These are phyloP conservation scores for Pseudochirops cupreus DNA, from an alignment of 2,797 vertebrate genomes.

Conservation along the genomic window DNA sequence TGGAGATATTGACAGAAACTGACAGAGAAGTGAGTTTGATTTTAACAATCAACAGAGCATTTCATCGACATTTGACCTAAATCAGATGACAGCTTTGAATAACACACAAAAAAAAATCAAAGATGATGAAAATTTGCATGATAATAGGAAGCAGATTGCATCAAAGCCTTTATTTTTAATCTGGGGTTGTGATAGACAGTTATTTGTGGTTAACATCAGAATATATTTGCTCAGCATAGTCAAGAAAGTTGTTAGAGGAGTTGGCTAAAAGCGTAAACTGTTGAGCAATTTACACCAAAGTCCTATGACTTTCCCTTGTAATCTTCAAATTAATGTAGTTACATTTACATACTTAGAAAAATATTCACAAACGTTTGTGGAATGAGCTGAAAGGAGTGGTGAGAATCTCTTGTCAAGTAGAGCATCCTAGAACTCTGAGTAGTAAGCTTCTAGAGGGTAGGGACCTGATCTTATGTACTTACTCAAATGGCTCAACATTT, in stretches of 20 bases:
- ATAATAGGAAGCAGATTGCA: not conserved
- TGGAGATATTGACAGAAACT: not conserved
- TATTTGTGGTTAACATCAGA: not conserved
- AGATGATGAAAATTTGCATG: not conserved
- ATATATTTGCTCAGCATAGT: not conserved
- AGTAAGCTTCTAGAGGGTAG: not conserved
- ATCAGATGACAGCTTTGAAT: not conserved
- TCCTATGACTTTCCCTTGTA: not conserved
- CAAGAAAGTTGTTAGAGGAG: not conserved
- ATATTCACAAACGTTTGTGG: not conserved
- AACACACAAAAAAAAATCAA: not conserved
- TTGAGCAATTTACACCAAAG: not conserved
- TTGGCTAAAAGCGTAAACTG: not conserved
- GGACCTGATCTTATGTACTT: not conserved
- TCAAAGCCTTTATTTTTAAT: not conserved
- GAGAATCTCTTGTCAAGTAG: not conserved
- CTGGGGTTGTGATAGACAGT: not conserved
- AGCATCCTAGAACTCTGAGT: not conserved
- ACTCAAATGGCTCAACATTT: not conserved
- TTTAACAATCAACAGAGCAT: not conserved
- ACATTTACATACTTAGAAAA: not conserved
- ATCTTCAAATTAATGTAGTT: not conserved
- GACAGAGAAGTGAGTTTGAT: not conserved
- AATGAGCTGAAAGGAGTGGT: not conserved
- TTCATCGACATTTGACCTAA: not conserved